Percentiles rank a stretch among this genome's conserved stretches.
Evolutionary conservation across 1,140 invertebrate species (phyloP).

Genomic region (Drosophila erecta): DNA sequence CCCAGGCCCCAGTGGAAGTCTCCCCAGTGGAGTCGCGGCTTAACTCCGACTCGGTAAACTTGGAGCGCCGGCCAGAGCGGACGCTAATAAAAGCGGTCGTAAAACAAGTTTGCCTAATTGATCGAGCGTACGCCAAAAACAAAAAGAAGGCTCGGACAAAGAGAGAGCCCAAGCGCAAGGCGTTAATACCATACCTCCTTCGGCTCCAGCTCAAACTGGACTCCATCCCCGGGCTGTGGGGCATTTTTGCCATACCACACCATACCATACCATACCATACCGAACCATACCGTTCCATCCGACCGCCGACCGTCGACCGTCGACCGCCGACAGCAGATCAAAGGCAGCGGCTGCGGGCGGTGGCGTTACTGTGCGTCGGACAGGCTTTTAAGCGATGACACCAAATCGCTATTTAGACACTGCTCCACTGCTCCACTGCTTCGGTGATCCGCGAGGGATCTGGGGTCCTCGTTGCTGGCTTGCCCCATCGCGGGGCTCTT

Average conservation of each 20-base stretch:
- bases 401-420: conserved; percentile 84
- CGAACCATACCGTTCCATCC: conserved; percentile 29
- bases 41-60: conserved; percentile 14
- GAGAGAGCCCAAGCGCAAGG: conserved; percentile 50
- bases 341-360: conserved; percentile 72
- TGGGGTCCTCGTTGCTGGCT: background rate
- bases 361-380: conserved; percentile 78
- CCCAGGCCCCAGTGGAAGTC: background rate
- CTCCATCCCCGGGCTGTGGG: conserved; percentile 20
- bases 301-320: too few relatives aligned
- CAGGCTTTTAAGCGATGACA: conserved; percentile 85
- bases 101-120: conserved; percentile 85
- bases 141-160: conserved; percentile 57
- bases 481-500: conserved; percentile 3
- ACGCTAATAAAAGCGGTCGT: conserved; percentile 84
- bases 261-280: conserved; percentile 6
- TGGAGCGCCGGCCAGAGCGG: conserved; percentile 71
- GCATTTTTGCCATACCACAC: conserved; percentile 66
- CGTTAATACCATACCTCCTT: conserved; percentile 73
- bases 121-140: conserved; percentile 84
- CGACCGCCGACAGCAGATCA: conserved; percentile 59
- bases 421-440: conserved; percentile 25
- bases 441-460: conserved; percentile 2
- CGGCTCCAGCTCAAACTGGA: conserved; percentile 1
- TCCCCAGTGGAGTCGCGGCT: conserved; percentile 1